Evolutionary conservation across 1,140 invertebrate genomes (phyloP).

Genomic region (Mizuhopecten yessoensis): DNA sequence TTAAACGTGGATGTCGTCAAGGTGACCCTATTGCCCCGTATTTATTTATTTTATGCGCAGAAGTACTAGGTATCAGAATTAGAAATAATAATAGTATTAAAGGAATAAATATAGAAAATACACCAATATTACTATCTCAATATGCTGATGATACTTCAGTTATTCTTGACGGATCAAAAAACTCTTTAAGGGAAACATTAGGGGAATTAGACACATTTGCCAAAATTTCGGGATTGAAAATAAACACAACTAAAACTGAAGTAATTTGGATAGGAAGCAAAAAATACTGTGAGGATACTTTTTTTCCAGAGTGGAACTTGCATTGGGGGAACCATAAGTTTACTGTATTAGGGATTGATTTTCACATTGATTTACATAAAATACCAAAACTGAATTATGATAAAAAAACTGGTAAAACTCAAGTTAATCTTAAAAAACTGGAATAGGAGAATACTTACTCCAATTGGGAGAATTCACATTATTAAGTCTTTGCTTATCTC

Average conservation of each 20-base stretch:
- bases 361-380: not conserved
- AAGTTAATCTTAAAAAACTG: not conserved
- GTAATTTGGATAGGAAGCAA: not conserved
- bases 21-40: not conserved
- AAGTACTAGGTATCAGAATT: slow-evolving; percentile 13
- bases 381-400: not conserved
- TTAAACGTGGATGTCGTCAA: not conserved
- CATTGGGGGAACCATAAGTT: not conserved
- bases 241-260: slow-evolving; percentile 33
- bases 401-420: not conserved
- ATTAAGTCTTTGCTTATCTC: not conserved
- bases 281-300: not conserved
- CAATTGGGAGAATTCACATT: slow-evolving; percentile 20
- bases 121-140: slow-evolving; percentile 32
- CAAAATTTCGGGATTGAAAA: slow-evolving; percentile 42
- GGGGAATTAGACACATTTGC: not conserved
- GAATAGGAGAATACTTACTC: slow-evolving; percentile 2
- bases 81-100: not conserved
- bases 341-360: slow-evolving; percentile 41
- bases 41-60: not conserved
- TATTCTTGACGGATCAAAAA: slow-evolving; percentile 18
- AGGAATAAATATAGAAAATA: slow-evolving; percentile 43
- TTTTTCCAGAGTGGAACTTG: not conserved
- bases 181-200: not conserved
- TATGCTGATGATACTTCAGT: slow-evolving; percentile 42